These are phyloP conservation scores for Himalopsyche tibetana DNA, from an alignment of 2,888 invertebrate genomes.

Conservation along the genomic window DNA sequence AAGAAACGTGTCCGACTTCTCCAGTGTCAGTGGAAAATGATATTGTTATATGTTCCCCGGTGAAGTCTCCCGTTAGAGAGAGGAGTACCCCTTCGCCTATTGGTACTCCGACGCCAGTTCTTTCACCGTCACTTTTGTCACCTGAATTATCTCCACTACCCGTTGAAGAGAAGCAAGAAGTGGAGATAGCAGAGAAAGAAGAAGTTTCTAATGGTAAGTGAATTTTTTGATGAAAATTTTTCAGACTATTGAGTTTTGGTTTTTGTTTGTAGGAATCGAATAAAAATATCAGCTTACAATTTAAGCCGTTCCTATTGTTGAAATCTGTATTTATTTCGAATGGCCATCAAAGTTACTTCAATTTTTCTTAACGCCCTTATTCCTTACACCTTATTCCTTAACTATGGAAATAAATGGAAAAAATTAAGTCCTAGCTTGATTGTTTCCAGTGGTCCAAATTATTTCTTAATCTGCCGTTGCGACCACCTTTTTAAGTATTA, in stretches of 20 bases:
- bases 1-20: conserved; percentile 23
- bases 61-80: not conserved
- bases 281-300: no score
- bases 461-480: no score
- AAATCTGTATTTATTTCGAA: no score
- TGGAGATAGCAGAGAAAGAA: conserved; percentile 38
- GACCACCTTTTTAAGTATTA: no score
- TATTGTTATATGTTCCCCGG: not conserved
- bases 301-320: no score
- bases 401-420: no score
- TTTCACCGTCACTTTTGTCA: conserved; percentile 47
- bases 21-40: conserved; percentile 15
- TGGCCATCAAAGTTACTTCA: no score
- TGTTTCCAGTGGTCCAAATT: no score
- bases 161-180: conserved; percentile 46
- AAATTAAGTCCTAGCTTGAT: no score
- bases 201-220: conserved; percentile 32
- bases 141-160: conserved; percentile 12
- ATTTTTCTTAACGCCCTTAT: no score
- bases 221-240: not conserved
- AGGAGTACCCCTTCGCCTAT: not conserved
- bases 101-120: conserved; percentile 18
- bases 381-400: no score
- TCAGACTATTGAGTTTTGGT: not conserved
- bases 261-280: no score